Conservation (phyloP, 2,888 invertebrate species). For the Timema podura region DNA sequence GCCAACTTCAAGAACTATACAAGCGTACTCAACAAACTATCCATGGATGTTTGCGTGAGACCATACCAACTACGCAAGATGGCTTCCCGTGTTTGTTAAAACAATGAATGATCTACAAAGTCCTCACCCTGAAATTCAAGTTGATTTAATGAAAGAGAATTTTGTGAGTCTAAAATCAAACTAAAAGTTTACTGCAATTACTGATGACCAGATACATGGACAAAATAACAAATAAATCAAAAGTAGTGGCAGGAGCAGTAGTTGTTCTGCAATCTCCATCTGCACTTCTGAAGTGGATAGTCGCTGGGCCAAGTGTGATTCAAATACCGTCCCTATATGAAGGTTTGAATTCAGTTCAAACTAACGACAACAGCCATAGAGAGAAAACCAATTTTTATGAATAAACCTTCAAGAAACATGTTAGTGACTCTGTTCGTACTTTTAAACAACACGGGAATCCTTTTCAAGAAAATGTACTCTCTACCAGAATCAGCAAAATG, state of each 20-base stretch:
- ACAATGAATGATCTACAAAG: conserved; percentile 8
- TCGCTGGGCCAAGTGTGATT: not conserved
- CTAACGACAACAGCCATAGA: not conserved
- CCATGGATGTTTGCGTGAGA: no score
- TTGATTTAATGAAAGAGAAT: conserved; percentile 4
- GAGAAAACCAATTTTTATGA: no score
- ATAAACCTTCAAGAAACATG: no score
- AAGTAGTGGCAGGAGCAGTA: conserved; percentile 8
- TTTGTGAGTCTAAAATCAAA: conserved; percentile 5
- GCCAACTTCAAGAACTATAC: not conserved
- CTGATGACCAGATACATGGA: conserved; percentile 6
- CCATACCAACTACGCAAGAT: no score
- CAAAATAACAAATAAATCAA: conserved; percentile 3
- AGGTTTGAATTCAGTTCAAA: not conserved
- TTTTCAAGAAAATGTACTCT: conserved; percentile 9
- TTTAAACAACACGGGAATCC: not conserved
- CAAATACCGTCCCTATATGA: not conserved
- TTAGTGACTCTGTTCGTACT: no score
- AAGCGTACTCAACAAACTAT: no score
- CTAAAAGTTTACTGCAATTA: conserved; percentile 4
- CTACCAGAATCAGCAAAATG: not conserved
- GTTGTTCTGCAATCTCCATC: not conserved
- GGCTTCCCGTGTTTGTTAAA: no score
- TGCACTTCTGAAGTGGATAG: conserved; percentile 12
- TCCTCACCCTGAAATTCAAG: not conserved